Conservation (phyloP, 2,888 invertebrate genomes). For the Pandemis corylana region DNA sequence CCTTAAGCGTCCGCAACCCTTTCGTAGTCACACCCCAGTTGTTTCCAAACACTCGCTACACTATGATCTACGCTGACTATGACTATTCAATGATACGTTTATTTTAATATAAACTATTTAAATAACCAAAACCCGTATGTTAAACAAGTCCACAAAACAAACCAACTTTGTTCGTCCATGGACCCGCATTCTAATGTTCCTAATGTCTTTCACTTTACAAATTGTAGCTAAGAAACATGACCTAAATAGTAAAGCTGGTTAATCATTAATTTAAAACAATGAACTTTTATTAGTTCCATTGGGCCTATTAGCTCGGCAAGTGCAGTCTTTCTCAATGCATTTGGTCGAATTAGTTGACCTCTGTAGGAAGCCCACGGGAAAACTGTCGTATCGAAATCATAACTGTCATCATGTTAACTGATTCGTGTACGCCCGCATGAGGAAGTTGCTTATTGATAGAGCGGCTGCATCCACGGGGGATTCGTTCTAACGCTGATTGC, state of each 20-base stretch:
- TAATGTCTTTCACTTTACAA: constrained; percentile 28
- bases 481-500: constrained; percentile 61
- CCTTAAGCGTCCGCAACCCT: constrained; percentile 76
- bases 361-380: constrained; percentile 76
- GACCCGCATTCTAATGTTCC: constrained; percentile 26
- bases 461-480: constrained; percentile 63
- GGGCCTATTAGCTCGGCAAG: constrained; percentile 67
- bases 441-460: constrained; percentile 80
- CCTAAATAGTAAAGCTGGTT: constrained; percentile 33
- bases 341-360: constrained; percentile 80
- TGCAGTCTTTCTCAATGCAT: constrained; percentile 52
- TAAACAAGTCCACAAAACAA: constrained; percentile 6
- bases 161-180: not conserved
- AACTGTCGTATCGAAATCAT: constrained; percentile 67
- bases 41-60: constrained; percentile 55
- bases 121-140: constrained; percentile 8
- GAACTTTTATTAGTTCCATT: constrained; percentile 74
- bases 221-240: constrained; percentile 34
- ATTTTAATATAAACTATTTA: not conserved
- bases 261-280: constrained; percentile 57
- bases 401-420: constrained; percentile 78
- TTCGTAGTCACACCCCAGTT: constrained; percentile 72
- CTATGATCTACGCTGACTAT: constrained; percentile 54
- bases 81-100: not conserved
- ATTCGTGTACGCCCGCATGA: constrained; percentile 77